Percentiles rank a stretch among this genome's conserved stretches.
phyloP scores from a whole-genome alignment of 1,140 invertebrate genomes.

The Trachymyrmex septentrionalis region DNA sequence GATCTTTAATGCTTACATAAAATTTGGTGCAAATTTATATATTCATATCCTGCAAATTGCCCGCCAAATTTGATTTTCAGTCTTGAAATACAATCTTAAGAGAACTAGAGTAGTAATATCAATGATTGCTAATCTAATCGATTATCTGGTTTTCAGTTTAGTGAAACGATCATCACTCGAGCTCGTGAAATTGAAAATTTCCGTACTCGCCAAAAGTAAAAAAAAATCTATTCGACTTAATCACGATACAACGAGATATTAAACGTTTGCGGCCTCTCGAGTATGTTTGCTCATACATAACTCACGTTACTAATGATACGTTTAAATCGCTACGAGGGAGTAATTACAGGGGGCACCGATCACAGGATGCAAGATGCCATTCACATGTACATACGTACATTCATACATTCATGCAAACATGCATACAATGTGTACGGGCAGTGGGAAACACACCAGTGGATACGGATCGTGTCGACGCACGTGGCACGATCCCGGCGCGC shows the following conservation, averaged over 20 bases:
- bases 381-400: not conserved
- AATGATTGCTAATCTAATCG: not conserved
- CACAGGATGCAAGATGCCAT: conserved; percentile 57
- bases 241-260: conserved; percentile 57
- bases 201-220: conserved; percentile 4
- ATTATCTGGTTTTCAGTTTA: not conserved
- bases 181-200: not conserved
- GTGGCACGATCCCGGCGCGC: conserved; percentile 34
- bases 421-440: not conserved
- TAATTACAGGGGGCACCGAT: conserved; percentile 73
- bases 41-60: no score
- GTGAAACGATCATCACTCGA: not conserved
- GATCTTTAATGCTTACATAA: no score
- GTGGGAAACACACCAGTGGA: not conserved
- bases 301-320: conserved; percentile 74
- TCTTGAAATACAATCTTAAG: no score
- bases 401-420: not conserved
- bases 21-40: no score
- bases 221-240: conserved; percentile 27
- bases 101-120: no score
- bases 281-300: conserved; percentile 74
- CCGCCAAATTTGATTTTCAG: no score
- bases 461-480: conserved; percentile 32
- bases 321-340: conserved; percentile 73
- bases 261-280: conserved; percentile 65